Base-by-base conservation (phyloP, 2,113 vertebrate species). In the Dicerorhinus sumatrensis region DNA sequence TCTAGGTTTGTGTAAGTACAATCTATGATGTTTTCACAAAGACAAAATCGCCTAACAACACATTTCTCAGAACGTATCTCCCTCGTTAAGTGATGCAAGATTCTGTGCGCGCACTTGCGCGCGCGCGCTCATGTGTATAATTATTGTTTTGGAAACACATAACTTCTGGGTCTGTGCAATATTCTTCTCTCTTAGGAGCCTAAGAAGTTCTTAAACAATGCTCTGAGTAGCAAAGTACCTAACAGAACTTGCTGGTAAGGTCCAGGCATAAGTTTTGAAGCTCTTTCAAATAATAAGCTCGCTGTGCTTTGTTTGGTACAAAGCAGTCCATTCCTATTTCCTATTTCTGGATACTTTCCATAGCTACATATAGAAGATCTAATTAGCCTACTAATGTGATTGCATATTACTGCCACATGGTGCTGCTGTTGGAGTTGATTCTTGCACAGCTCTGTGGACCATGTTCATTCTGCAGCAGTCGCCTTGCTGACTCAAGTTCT, bases 81-180 rank as follows among this genome's bases (percentile, higher is more conserved):
- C 48, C 48, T 48, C 11, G 48, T 48, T 48, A 48, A 48, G 48
- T 10, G 48, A 48, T 10, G 48, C 48, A 48, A 10, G 48, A 10
- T 10, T 48, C 48, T 48, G 0, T 63, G 42, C 5, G 42, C 42
- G 42, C 42, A n/a, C n/a, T n/a, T n/a, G 42, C 42, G 42, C n/a
- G n/a, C n/a, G n/a, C 42, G 42, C 5, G 42, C 5, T 4, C 5
- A 0, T 62, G 0, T 76, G 1, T 31, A 21, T 6, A 46, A 17
- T 20, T 91, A n/a, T 13, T 27, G 21, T 23, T 90, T 70, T 18
- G 31, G 48, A 14, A 62, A 39, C 17, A 70, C 9, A 76, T 7
- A 63, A 13, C 2, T 69, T 81, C 79, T 92, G 12, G 17, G 3
- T 67, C 6, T 82, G 6, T 46, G 14, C 46, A 75, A 42, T 77